These are phyloP conservation scores for Maccullochella peelii DNA, from an alignment of 2,113 vertebrate genomes.

Conservation along the genomic window DNA sequence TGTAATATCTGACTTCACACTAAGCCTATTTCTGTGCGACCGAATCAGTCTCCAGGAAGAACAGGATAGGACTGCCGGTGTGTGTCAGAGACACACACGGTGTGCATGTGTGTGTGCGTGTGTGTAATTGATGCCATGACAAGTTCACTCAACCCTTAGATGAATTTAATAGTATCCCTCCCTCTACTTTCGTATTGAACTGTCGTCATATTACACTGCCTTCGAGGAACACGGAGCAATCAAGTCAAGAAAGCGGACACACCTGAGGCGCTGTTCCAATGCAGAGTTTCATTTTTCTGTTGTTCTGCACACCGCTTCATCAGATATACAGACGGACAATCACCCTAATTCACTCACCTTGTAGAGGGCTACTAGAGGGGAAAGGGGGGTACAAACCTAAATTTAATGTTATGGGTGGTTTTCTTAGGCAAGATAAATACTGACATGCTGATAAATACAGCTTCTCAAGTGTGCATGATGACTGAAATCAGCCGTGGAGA, in stretches of 20 bases:
- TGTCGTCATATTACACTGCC: constrained; percentile 53
- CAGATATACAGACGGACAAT: constrained; percentile 64
- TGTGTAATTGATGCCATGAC: constrained; percentile 40
- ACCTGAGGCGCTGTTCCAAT: constrained; percentile 61
- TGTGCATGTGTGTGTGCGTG: constrained; percentile 16
- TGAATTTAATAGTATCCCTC: constrained; percentile 57
- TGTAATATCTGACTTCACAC: constrained; percentile 53
- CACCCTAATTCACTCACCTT: constrained; percentile 58
- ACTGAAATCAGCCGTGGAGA: constrained; percentile 60
- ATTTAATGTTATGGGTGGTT: constrained; percentile 27
- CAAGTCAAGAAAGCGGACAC: constrained; percentile 47
- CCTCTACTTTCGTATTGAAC: constrained; percentile 56
- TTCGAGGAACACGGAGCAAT: constrained; percentile 66
- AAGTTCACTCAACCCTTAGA: constrained; percentile 67
- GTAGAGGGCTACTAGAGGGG: constrained; percentile 32
- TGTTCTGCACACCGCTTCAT: constrained; percentile 58
- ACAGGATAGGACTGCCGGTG: constrained; percentile 27
- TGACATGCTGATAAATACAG: constrained; percentile 33
- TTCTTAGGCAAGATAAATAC: constrained; percentile 35
- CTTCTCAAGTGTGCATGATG: constrained; percentile 62
- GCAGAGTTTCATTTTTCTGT: constrained; percentile 56
- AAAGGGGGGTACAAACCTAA: constrained; percentile 36
- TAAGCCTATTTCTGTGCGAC: constrained; percentile 46
- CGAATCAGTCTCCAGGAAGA: constrained; percentile 61
- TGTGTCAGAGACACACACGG: too few species aligned